Percentiles rank a stretch among this genome's conserved stretches.
These are phyloP conservation scores for Novumbra hubbsi DNA, from an alignment of 2,797 vertebrate species.

Conservation along the genomic window DNA sequence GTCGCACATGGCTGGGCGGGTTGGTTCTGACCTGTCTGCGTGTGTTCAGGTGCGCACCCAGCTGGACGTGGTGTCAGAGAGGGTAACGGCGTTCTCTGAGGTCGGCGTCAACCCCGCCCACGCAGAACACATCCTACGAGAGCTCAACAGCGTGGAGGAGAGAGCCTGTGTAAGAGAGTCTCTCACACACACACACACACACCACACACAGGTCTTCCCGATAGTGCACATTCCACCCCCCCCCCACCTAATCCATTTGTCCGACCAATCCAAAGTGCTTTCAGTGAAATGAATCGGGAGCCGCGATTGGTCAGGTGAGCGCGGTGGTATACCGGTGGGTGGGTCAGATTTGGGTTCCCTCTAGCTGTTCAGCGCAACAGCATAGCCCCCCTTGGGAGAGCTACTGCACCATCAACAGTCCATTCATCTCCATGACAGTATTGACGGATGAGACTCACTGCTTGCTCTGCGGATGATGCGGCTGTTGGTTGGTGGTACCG, in stretches of 20 bases:
- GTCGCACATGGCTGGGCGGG: background rate
- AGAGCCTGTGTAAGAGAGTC: conserved; percentile 79
- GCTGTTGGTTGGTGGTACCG: background rate
- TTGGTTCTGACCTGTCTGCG: conserved; percentile 7
- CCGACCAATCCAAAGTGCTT: background rate
- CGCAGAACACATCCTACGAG: conserved; percentile 85
- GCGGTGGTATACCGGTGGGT: background rate
- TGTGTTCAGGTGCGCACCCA: conserved; percentile 73
- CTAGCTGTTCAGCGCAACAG: background rate
- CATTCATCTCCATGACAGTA: conserved; percentile 8
- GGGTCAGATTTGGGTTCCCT: background rate
- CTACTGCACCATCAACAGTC: background rate
- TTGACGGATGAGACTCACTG: background rate
- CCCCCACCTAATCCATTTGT: background rate
- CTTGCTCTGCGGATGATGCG: background rate
- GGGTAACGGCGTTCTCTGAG: conserved; percentile 79
- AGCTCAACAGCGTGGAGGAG: conserved; percentile 83
- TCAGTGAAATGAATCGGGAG: background rate
- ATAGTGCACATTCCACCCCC: background rate
- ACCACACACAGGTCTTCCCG: conserved; percentile 27
- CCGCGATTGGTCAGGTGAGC: background rate
- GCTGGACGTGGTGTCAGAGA: conserved; percentile 78
- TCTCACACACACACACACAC: conserved; percentile 32
- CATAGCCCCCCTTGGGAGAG: background rate
- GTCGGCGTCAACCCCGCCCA: conserved; percentile 89